Evolutionary conservation across 2,113 vertebrate species (phyloP), one percentile per base, ranked within the genome.

Genomic region (Odontophorus gujanensis): DNA sequence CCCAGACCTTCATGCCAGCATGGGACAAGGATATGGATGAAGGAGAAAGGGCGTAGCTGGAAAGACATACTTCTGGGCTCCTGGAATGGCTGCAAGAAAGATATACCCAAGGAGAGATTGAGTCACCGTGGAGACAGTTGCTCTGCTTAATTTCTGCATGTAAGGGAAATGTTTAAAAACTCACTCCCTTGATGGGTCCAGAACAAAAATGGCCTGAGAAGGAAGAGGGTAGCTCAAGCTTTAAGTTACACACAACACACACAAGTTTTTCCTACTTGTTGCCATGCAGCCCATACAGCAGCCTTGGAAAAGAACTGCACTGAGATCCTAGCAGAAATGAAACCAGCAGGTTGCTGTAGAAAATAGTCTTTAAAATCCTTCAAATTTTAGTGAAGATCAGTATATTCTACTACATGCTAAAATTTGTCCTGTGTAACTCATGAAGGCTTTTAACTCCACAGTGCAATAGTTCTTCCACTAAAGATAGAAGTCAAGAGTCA

Each of bases 261-360:
- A 2, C 0, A 38, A 13, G 24, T 36, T 34, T 59, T 50, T 90
- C 48, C 32, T 76, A 2, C 57, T 36, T 75, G 42, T 47, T 85
- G n/a, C 75, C 47, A 18, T 12, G 11, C 34, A 67, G 77, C 38
- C 34, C 15, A 7, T 4, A 3, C 0, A 5, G 4, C 45, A 6
- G 2, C 11, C 36, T 34, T 22, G 34, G 47, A 67, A n/a, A 67
- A 74, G 87, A 81, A 36, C 15, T 50, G 53, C 0, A 0, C 13
- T 36, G 42, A 84, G 77, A 74, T 48, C 45, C 66, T 48, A 59
- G 69, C 50, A 62, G 55, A 30, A 74, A 38, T 42, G 43, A 85
- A 89, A 50, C 1, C 28, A 89, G 74, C 28, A 63, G 48, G 14
- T 4, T 81, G 32, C 20, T 81, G 28, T 30, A 76, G 21, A 72